phyloP scores from a whole-genome alignment of 92 coral and sea anemone genomes.

The Scolanthus callimorphus region DNA sequence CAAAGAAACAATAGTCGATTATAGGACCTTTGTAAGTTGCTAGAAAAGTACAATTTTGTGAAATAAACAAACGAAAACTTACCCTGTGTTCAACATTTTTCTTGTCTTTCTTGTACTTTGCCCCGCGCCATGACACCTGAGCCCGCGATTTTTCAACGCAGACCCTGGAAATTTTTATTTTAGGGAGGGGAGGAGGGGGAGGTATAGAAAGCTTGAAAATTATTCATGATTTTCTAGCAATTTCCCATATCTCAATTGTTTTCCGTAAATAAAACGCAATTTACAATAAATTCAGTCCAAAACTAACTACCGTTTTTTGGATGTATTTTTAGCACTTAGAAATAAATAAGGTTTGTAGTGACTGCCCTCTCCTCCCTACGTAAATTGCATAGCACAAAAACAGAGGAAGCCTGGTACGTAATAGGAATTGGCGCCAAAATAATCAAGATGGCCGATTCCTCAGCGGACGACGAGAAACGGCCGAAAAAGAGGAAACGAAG shows the following conservation, averaged over 20 bases:
- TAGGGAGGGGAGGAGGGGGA: not conserved
- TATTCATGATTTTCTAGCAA: not conserved
- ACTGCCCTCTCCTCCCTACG: slow-evolving; percentile 2
- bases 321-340: too few relatives aligned
- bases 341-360: too few relatives aligned
- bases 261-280: not conserved
- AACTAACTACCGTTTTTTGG: too few relatives aligned
- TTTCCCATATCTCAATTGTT: not conserved
- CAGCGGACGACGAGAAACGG: slow-evolving; percentile 1
- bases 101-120: slow-evolving; percentile 2
- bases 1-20: not conserved
- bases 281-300: not conserved
- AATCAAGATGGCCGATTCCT: slow-evolving; percentile 65
- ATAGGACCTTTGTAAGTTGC: too few relatives aligned
- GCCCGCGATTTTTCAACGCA: slow-evolving; percentile 26
- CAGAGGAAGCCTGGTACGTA: slow-evolving; percentile 6
- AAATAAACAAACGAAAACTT: slow-evolving; percentile 4
- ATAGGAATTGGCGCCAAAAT: slow-evolving; percentile 35
- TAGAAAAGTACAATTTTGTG: not conserved
- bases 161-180: not conserved
- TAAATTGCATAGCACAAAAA: too few relatives aligned
- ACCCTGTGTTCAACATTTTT: slow-evolving; percentile 62
- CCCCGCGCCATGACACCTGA: slow-evolving; percentile 9
- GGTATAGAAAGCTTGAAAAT: slow-evolving; percentile 8
- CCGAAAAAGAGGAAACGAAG: slow-evolving; percentile 32